These are phyloP conservation scores for Alces alces DNA, from an alignment of 2,113 vertebrate genomes.

Conservation along the genomic window DNA sequence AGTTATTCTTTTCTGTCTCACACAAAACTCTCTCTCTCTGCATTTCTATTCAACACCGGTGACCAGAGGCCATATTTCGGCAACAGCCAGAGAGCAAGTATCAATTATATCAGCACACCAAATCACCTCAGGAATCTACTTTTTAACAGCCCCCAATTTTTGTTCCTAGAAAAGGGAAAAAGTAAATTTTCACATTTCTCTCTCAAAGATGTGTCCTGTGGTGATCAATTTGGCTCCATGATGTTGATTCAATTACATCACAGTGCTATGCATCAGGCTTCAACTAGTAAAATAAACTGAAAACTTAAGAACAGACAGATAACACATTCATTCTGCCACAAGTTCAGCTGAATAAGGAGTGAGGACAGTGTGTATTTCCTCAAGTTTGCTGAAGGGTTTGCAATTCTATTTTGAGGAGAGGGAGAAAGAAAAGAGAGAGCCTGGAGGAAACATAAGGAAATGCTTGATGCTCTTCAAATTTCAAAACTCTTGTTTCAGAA, in stretches of 20 bases:
- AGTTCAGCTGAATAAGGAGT: background rate
- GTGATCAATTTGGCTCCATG: background rate
- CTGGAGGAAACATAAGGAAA: background rate
- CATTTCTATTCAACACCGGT: background rate
- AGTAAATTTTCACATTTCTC: background rate
- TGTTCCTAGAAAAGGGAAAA: background rate
- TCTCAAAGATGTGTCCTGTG: background rate
- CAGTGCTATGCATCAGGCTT: background rate
- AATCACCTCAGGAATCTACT: background rate
- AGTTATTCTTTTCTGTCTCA: background rate
- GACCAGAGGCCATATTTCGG: background rate
- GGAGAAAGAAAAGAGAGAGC: background rate
- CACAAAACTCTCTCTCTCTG: background rate
- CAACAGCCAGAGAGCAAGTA: background rate
- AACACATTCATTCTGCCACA: background rate
- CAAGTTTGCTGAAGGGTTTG: background rate
- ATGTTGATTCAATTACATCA: background rate
- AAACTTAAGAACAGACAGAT: background rate
- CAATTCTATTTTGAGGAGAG: background rate
- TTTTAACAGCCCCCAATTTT: background rate
- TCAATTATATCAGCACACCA: background rate
- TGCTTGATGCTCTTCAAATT: background rate
- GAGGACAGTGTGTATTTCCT: background rate
- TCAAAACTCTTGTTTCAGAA: background rate
- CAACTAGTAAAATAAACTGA: background rate